Evolutionary conservation across 1,140 invertebrate genomes (phyloP).

Genomic region (Camponotus pennsylvanicus): DNA sequence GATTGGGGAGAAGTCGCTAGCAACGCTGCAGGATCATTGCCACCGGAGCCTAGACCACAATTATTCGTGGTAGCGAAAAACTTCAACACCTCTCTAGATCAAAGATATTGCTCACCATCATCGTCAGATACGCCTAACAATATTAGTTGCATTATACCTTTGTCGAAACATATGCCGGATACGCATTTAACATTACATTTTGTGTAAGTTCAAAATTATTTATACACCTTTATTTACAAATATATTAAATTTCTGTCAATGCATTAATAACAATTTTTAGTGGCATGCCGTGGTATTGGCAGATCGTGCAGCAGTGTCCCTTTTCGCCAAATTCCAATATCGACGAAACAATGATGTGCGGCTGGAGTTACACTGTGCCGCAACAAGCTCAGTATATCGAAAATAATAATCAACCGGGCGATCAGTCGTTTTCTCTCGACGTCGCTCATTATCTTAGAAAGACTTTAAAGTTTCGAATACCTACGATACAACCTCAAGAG

Average conservation of each 20-base stretch:
- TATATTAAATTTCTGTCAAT: neutral
- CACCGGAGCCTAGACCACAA: conserved; percentile 82
- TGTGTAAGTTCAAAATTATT: conserved; percentile 72
- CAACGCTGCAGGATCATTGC: conserved; percentile 83
- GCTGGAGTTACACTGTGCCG: conserved; percentile 78
- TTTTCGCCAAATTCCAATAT: conserved; percentile 65
- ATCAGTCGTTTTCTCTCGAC: conserved; percentile 81
- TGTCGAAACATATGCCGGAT: conserved; percentile 84
- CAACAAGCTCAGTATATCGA: conserved; percentile 78
- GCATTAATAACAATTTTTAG: conserved; percentile 61
- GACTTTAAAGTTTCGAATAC: conserved; percentile 82
- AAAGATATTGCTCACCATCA: conserved; percentile 80
- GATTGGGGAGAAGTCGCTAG: conserved; percentile 84
- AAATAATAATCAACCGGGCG: conserved; percentile 79
- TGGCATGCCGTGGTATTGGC: conserved; percentile 83
- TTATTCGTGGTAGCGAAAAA: conserved; percentile 80
- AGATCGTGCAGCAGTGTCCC: conserved; percentile 81
- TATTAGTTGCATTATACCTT: conserved; percentile 80
- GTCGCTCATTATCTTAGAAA: conserved; percentile 82
- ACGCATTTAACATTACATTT: conserved; percentile 82
- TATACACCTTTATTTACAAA: neutral
- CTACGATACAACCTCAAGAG: conserved; percentile 83
- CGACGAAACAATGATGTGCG: conserved; percentile 79
- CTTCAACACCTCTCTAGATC: conserved; percentile 83
- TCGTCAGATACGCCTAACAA: conserved; percentile 80